Conservation (phyloP, 2,888 invertebrate species). For the Lamellibrachia columna region DNA sequence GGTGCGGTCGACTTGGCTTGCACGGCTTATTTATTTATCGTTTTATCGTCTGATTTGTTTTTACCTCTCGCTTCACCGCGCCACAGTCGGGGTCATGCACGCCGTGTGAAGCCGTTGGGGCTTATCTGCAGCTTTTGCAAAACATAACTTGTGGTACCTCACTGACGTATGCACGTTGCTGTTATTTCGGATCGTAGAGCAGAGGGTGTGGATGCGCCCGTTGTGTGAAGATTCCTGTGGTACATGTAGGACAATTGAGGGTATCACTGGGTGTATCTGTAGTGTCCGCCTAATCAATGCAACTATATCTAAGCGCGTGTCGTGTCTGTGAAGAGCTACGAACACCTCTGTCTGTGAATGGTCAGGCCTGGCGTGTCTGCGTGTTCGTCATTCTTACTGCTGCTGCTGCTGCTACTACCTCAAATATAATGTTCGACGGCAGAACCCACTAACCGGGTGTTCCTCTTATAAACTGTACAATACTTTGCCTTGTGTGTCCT, state of each 20-base stretch:
- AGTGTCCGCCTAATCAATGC: not conserved
- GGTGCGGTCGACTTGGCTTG: not conserved
- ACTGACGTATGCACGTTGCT: not conserved
- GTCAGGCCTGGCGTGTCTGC: not conserved
- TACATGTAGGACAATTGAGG: not conserved
- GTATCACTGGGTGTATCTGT: not conserved
- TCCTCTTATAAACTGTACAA: not conserved
- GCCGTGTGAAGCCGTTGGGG: not conserved
- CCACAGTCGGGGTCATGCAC: not conserved
- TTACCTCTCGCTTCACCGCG: not conserved
- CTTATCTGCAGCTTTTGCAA: slow-evolving; percentile 6
- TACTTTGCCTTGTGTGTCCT: not conserved
- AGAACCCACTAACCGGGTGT: not conserved
- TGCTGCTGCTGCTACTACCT: not conserved
- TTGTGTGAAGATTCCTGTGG: not conserved
- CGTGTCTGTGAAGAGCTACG: not conserved
- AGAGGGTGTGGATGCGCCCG: not conserved
- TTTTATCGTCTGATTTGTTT: not conserved
- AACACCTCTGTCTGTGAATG: not conserved
- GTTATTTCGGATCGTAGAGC: not conserved
- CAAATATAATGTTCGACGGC: not conserved
- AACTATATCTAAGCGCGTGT: not conserved
- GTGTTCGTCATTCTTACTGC: not conserved
- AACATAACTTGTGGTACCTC: not conserved
- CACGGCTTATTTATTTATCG: slow-evolving; percentile 1